Base-by-base conservation (phyloP, 2,113 vertebrate species). In the Aviceda subcristata region DNA sequence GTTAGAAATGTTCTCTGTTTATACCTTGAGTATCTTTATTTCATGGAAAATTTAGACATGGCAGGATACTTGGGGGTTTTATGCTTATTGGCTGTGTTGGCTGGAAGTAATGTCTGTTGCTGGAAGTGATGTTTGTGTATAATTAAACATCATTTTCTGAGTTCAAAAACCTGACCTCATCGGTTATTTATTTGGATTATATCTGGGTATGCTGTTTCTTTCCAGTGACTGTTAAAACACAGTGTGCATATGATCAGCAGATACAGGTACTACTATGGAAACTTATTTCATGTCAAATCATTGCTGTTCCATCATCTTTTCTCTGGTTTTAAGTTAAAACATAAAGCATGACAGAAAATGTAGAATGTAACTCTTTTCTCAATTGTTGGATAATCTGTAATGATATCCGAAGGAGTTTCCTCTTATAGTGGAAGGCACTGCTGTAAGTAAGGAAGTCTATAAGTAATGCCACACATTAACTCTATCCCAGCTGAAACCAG, bases 1-100 rank as follows among this genome's bases (percentile, higher is more conserved):
- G 83, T 94, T 96, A 82, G 69, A 89, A 86, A 72, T 87, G 73
- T 71, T 92, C 75, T 92, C 41, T 91, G 92, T 96, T 96, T 94
- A 87, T 94, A 94, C 69, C 83, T 64, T 91, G 72, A 84, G 30
- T 92, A 53, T 91, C 86, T 85, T 72, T 94, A 87, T 93, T 96
- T 96, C 80, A 89, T 66, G 53, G 92, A 96, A 97, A 94, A 92
- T 62, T 41, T 78, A 85, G 76, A 68, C 66, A 78, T 5, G 24
- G 53, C 66, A 68, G 56, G 64, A 69, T 91, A 78, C 80, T 81
- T 85, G 34, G 26, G 36, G 22, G 1, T 63, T 93, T 94, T 89
- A 39, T 48, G 36, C 36, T 95, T 60, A 22, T 76, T 91, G 1
- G 29, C 80, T 59, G 14, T 76, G 43, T 78, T 94, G 88, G 64